Base-by-base conservation (phyloP, 2,797 vertebrate genomes). In the Antrozous pallidus region DNA sequence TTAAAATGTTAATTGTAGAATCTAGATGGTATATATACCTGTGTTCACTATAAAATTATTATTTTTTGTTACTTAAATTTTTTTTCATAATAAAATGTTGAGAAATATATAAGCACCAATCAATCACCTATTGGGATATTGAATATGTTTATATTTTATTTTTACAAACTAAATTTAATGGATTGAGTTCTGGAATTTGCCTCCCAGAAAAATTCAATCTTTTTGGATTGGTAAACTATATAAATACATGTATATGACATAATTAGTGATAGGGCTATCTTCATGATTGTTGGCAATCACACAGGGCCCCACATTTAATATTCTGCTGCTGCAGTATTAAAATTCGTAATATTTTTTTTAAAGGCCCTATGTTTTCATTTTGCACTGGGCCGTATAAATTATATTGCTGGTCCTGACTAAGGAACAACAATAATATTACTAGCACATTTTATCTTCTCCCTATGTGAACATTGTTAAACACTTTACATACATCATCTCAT, bases 301-400 rank as follows among this genome's bases (percentile, higher is more conserved):
- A 69, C 40, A 56, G 28, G 56, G 5, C 17, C 36, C 22, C 5
- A 18, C 33, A 40, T 14, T 85, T 82, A 67, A 65, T 81, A 36
- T 33, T 65, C 31, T 82, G 8, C 16, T 92, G 6, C 67, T 74
- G 45, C 8, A 26, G 2, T 56, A 78, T 79, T 80, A 22, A 83
- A 79, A 84, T 88, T 94, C 31, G 75, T 87, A 73, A 51, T 65
- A 65, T 42, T 88, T 65, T 93, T 91, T 95, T 87, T 83, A 42
- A 18, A 47, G 49, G 2, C 28, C 47, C 28, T 85, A 18, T 3
- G 67, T 83, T 93, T 91, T 85, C 14, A 84, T 77, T 94, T 93
- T 91, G 26, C 40, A 45, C 3, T 42, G 42, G 40, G 16, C n/a
- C 28, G 26, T 83, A 9, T 9, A 85, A 94, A 80, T 84, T 88